Conservation (phyloP, 2,888 invertebrate genomes). For the Rosalia funebris region DNA sequence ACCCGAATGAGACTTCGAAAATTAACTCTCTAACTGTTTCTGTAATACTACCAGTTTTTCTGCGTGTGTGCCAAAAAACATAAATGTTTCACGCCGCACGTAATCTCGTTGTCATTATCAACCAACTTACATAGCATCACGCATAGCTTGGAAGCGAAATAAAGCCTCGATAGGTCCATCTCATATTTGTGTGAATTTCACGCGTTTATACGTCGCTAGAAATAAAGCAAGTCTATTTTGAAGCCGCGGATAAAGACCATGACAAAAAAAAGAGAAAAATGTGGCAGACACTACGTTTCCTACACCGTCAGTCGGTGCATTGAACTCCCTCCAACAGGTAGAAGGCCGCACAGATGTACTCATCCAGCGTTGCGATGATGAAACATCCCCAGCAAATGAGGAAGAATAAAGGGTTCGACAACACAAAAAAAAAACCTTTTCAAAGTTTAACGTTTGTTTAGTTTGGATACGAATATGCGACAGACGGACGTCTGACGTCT, state of each 20-base stretch:
- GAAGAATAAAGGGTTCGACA: neutral
- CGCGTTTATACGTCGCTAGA: neutral
- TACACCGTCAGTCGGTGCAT: conserved; percentile 11
- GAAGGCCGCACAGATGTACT: conserved; percentile 16
- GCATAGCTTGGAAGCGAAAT: too few species aligned
- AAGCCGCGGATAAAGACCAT: neutral
- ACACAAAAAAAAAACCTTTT: neutral
- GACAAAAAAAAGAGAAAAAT: conserved; percentile 24
- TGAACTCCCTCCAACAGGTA: conserved; percentile 28
- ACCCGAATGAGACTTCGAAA: too few species aligned
- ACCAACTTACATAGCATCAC: too few species aligned
- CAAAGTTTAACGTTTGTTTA: neutral
- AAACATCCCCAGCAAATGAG: conserved; percentile 1
- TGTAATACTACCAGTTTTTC: too few species aligned
- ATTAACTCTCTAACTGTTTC: too few species aligned
- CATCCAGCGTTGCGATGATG: conserved; percentile 1
- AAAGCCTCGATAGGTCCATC: too few species aligned
- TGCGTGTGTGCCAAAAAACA: too few species aligned
- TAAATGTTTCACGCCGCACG: too few species aligned
- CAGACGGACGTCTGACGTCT: conserved; percentile 1
- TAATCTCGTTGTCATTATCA: too few species aligned
- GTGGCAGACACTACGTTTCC: conserved; percentile 15
- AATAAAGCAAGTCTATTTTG: neutral
- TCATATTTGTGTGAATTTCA: too few species aligned
- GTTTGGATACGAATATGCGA: neutral